A percentile compares a stretch with the other conserved stretches of the same genome.
phyloP scores from a whole-genome alignment of 2,888 invertebrate genomes.

The Harpalus rubripes region DNA sequence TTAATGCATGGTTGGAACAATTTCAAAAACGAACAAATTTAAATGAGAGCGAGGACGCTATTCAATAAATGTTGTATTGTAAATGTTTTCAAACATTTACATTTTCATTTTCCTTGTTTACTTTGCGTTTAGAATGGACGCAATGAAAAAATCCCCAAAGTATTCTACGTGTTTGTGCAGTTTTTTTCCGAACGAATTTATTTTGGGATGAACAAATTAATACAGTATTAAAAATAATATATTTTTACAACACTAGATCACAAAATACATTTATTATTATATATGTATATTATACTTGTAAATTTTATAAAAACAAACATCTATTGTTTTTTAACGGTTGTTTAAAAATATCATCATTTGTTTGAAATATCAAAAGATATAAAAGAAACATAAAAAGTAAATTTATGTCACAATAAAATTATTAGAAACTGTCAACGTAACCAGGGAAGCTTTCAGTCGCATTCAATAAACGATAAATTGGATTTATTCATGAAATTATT shows the following conservation, averaged over 20 bases:
- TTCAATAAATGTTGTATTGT: slow-evolving; percentile 20
- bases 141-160: neutral
- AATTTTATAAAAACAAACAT: too few species aligned
- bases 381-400: slow-evolving; percentile 11
- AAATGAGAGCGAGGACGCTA: neutral
- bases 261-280: too few species aligned
- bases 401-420: slow-evolving; percentile 6
- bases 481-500: neutral
- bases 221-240: neutral
- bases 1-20: neutral
- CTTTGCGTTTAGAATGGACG: neutral
- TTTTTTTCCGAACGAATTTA: neutral
- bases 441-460: neutral
- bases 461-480: neutral
- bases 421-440: slow-evolving; percentile 1
- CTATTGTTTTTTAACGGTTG: neutral
- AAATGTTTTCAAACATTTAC: slow-evolving; percentile 6
- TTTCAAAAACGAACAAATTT: neutral
- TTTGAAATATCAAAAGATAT: slow-evolving; percentile 5
- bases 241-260: too few species aligned
- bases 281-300: too few species aligned
- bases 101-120: neutral
- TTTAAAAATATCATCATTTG: slow-evolving; percentile 1
- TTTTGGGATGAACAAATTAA: neutral
- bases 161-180: neutral